Evolutionary conservation across 1,140 invertebrate species (phyloP).

Genomic region (Philotrypesis tridentata): DNA sequence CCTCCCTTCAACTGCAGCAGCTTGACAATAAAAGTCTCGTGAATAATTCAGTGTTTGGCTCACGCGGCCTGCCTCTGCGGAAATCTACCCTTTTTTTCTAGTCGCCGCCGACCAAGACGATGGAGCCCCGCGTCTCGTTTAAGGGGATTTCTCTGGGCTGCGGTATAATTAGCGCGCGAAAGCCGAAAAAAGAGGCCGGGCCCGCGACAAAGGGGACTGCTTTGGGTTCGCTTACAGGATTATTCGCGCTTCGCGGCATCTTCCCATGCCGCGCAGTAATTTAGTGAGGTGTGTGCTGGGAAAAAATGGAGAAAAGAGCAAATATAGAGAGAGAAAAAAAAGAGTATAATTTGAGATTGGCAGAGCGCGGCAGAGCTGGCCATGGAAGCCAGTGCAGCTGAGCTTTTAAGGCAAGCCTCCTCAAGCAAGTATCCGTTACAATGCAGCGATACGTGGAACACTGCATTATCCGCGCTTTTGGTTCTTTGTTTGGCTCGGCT

Average conservation of each 20-base stretch:
- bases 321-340: too few relatives aligned
- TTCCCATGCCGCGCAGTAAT: neutral
- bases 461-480: neutral
- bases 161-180: constrained; percentile 57
- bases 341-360: too few relatives aligned
- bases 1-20: constrained; percentile 15
- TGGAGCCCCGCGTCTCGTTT: constrained; percentile 54
- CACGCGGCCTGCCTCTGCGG: neutral
- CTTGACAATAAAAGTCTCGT: constrained; percentile 31
- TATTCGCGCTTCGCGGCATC: constrained; percentile 28
- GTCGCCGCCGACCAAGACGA: too few relatives aligned
- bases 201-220: constrained; percentile 45
- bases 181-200: constrained; percentile 42
- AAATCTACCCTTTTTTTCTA: constrained; percentile 30
- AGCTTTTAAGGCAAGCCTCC: constrained; percentile 32
- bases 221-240: constrained; percentile 42
- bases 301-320: too few relatives aligned
- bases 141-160: constrained; percentile 59
- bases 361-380: too few relatives aligned
- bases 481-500: constrained; percentile 4
- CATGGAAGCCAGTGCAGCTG: too few relatives aligned
- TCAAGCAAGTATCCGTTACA: constrained; percentile 35
- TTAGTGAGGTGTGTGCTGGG: constrained; percentile 2
- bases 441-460: neutral
- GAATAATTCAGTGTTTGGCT: constrained; percentile 43